A percentile compares a stretch with the other conserved stretches of the same genome.
These are phyloP conservation scores for Psylliodes chrysocephalus DNA, from an alignment of 2,888 invertebrate species.

Conservation along the genomic window DNA sequence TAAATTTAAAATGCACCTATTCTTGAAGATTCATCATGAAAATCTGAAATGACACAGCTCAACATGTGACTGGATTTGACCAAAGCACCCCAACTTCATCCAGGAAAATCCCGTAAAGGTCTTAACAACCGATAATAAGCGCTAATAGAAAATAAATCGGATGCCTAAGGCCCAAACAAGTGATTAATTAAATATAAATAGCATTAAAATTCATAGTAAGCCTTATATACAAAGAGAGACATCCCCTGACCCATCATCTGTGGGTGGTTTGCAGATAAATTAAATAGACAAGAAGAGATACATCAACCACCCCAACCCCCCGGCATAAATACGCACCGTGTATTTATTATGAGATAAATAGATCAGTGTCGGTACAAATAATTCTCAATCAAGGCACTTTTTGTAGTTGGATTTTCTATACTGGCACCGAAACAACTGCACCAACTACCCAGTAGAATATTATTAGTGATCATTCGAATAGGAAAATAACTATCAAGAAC, in stretches of 20 bases:
- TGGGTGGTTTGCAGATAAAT: slow-evolving; percentile 42
- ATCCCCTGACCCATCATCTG: slow-evolving; percentile 32
- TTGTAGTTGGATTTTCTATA: too few relatives aligned
- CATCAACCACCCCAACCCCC: slow-evolving; percentile 26
- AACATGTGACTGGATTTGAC: too few relatives aligned
- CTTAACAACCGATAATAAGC: slow-evolving; percentile 1
- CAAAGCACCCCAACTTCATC: not conserved
- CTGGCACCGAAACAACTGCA: too few relatives aligned
- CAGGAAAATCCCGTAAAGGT: not conserved
- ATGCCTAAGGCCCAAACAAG: slow-evolving; percentile 21
- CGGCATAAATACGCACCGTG: slow-evolving; percentile 31
- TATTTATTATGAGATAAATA: slow-evolving; percentile 41
- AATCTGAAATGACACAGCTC: too few relatives aligned
- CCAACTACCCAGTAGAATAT: too few relatives aligned
- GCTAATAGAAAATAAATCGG: slow-evolving; percentile 10
- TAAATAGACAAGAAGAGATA: slow-evolving; percentile 34
- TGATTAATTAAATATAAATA: slow-evolving; percentile 43
- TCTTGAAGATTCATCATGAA: too few relatives aligned
- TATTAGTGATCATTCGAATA: too few relatives aligned
- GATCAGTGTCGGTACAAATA: not conserved
- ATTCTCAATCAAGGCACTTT: too few relatives aligned
- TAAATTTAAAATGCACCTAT: too few relatives aligned
- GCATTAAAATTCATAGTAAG: slow-evolving; percentile 39
- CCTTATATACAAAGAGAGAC: slow-evolving; percentile 1
- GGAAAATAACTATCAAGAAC: too few relatives aligned